phyloP scores from a whole-genome alignment of 2,888 invertebrate genomes.

The Unio pictorum region DNA sequence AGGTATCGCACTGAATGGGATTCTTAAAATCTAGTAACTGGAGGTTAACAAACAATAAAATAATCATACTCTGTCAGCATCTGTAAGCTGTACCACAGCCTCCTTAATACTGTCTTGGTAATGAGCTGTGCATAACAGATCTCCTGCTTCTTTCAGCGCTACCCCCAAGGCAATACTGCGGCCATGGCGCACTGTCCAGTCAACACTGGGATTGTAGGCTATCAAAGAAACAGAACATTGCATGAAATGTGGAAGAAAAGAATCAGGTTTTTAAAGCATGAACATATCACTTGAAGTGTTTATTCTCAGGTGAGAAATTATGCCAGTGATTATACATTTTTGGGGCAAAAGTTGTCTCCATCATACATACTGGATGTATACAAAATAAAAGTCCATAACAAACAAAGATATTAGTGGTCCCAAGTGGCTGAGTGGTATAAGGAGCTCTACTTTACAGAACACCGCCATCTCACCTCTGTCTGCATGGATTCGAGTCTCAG shows the following conservation, averaged over 20 bases:
- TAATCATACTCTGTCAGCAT: constrained; percentile 79
- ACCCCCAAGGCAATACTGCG: constrained; percentile 88
- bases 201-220: constrained; percentile 68
- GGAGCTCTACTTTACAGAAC: no score
- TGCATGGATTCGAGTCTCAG: no score
- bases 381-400: no score
- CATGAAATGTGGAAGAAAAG: background rate
- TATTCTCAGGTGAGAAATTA: no score
- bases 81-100: constrained; percentile 80
- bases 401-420: no score
- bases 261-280: no score
- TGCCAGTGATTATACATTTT: no score
- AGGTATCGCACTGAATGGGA: background rate
- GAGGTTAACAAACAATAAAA: background rate
- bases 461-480: no score
- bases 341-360: no score
- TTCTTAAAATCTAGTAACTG: background rate
- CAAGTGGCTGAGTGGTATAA: no score
- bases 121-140: constrained; percentile 78
- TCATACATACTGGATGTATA: no score
- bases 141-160: constrained; percentile 87
- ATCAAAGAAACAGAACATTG: constrained; percentile 7
- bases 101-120: constrained; percentile 81
- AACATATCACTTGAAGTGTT: no score
- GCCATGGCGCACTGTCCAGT: constrained; percentile 86